Base-by-base conservation (phyloP, 1,140 invertebrate genomes). In the Homalodisca vitripennis region DNA sequence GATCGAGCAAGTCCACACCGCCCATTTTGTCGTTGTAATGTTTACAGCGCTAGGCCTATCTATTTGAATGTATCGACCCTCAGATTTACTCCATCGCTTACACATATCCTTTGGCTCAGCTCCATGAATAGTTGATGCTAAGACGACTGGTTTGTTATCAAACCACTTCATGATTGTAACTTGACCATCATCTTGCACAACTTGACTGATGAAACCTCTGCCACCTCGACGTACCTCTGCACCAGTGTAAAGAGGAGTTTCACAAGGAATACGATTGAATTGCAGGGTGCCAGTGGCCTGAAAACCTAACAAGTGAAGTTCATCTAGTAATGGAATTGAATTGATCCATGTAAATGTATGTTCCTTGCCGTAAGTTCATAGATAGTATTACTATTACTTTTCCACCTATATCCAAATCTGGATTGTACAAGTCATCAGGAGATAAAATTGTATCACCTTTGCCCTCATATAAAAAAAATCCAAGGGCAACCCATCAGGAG, bases 141-240 rank as follows among this genome's bases (percentile, higher is more conserved):
- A 34, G 46, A 24, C 14, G 13, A 66, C 64, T 46, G 64, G 64
- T 27, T 46, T 30, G 27, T 66, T 66, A 20, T 66, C 64, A 47
- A 66, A 66, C 64, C 64, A 66, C 24, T 66, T 66, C 14, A 66
- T 26, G 22, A 66, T 46, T 14, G 6, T 3, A 3, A 46, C 20
- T 22, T 66, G 64, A 2, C 64, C 64, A 66, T 66, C 64, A 17
- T 34, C 27, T 32, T 26, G 27, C 14, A 32, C 20, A 47, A 22
- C 29, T 27, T 66, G 64, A 20, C 46, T 34, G 2, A 66, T 34
- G 20, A 20, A 31, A 20, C 64, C 32, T 66, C 32, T 34, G 14
- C 27, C 22, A 2, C 14, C 32, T 24, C 34, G 20, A 47, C 34
- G 32, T 32, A 66, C 20, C 22, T 12, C 64, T 17, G 34, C 22